These are phyloP conservation scores for Bradypodion pumilum DNA, from an alignment of 2,797 vertebrate species.

Conservation along the genomic window DNA sequence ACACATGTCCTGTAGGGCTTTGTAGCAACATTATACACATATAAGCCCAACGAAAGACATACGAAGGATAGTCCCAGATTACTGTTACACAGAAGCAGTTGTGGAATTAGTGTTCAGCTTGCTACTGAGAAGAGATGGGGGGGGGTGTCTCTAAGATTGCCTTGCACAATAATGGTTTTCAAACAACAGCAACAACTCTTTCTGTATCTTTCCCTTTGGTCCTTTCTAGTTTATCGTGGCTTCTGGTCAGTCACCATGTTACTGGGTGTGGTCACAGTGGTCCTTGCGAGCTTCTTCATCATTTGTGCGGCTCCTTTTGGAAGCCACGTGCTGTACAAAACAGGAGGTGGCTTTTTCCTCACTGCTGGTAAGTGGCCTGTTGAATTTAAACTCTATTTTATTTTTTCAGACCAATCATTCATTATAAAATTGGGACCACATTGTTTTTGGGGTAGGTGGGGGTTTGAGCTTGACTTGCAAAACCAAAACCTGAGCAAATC, in stretches of 20 bases:
- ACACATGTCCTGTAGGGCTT: slow-evolving; percentile 13
- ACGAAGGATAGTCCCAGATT: neutral
- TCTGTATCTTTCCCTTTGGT: slow-evolving; percentile 21
- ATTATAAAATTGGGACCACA: neutral
- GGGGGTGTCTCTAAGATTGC: neutral
- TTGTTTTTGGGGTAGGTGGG: too few species aligned
- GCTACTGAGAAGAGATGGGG: slow-evolving; percentile 43
- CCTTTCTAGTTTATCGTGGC: slow-evolving; percentile 89
- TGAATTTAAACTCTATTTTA: neutral
- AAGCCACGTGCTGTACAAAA: slow-evolving; percentile 90
- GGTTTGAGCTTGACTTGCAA: neutral
- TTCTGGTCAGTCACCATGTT: slow-evolving; percentile 97
- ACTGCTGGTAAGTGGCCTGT: slow-evolving; percentile 80
- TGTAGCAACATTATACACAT: neutral
- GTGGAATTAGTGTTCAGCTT: slow-evolving; percentile 8
- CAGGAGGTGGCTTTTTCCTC: slow-evolving; percentile 89
- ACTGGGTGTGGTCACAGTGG: slow-evolving; percentile 84
- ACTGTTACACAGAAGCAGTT: neutral
- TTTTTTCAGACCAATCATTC: neutral
- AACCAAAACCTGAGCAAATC: neutral
- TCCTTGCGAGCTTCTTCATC: slow-evolving; percentile 89
- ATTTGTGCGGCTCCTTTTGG: slow-evolving; percentile 95
- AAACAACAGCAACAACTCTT: neutral
- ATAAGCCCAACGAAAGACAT: slow-evolving; percentile 23
- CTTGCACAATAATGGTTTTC: slow-evolving; percentile 15